These are phyloP conservation scores for Caenorhabditis japonica DNA, from an alignment of 2,888 invertebrate species.

Conservation along the genomic window DNA sequence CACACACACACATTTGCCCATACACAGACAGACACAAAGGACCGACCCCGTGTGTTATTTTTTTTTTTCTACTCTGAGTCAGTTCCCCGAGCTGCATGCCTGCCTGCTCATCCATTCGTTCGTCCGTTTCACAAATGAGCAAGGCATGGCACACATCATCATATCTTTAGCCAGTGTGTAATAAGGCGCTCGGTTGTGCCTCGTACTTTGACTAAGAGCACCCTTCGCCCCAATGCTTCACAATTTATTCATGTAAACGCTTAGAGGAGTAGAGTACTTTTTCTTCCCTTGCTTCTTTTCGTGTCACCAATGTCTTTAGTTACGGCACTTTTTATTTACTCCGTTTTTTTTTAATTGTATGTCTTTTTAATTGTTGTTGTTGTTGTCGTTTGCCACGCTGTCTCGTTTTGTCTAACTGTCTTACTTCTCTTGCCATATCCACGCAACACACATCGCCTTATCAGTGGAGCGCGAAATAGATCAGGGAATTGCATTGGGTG, in stretches of 20 bases:
- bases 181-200: constrained; percentile 33
- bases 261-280: constrained; percentile 37
- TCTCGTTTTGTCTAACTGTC: too few relatives aligned
- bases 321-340: too few relatives aligned
- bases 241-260: constrained; percentile 56
- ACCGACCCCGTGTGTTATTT: constrained; percentile 28
- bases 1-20: not conserved
- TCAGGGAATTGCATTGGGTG: too few relatives aligned
- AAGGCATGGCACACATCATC: constrained; percentile 36
- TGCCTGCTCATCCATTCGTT: too few relatives aligned
- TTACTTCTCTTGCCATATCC: too few relatives aligned
- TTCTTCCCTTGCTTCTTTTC: constrained; percentile 4
- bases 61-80: not conserved
- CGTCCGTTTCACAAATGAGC: constrained; percentile 45
- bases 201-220: constrained; percentile 45
- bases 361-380: not conserved
- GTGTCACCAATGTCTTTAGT: not conserved
- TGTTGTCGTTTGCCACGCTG: too few relatives aligned
- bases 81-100: too few relatives aligned
- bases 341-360: not conserved
- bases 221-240: constrained; percentile 42
- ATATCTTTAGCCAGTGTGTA: constrained; percentile 52
- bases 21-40: constrained; percentile 32
- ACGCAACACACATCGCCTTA: too few relatives aligned
- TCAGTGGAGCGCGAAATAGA: too few relatives aligned